Evolutionary conservation across 1,140 invertebrate species (phyloP), one percentile per base, ranked within the genome.

Genomic region (Caenorhabditis briggsae): DNA sequence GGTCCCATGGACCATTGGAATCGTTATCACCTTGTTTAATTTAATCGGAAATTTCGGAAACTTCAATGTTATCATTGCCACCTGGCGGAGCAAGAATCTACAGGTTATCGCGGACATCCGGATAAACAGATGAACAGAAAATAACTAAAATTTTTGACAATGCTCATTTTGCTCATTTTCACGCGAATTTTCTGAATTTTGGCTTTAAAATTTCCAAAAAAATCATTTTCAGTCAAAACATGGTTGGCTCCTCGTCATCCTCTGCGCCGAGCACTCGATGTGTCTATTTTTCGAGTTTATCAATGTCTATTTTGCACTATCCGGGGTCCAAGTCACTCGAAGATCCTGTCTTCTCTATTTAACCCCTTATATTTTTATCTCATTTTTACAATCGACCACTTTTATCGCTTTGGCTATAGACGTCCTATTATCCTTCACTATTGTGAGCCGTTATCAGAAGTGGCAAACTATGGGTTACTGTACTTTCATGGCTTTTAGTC

Each of bases 241-340:
- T 14, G 64, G 64, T 2, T 70, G 64, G 64, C 64, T 70, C 16
- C 64, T 70, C 5, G 64, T 70, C 2, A 70, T 70, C 16, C 64
- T 70, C 0, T 70, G 64, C 41, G n/a, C 43, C 5, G 64, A 70
- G 64, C 64, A 70, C 64, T 70, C 64, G 2, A 33, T 70, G 14
- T 70, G 64, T 8, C 64, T 70, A 46, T 41, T 70, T 9, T 70
- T 70, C 41, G 64, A 70, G 41, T 70, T 70, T 14, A 70, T 70
- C 5, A 70, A 70, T 18, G 64, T 48, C 41, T 43, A 43, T 46
- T 46, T 70, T 18, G 64, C 64, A 2, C 64, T 70, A 1, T 70
- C 59, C 0, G 59, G 59, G 8, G 59, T 61, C 59, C 59, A 61
- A 61, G 25, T 61, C 59, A 61, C 59, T 41, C 5, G 64, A 7